phyloP scores from a whole-genome alignment of 2,113 vertebrate species.

The Felis catus region F.catus_Fca126_mat1.0 CM031416.1:40206001-40206500 shows the following conservation, averaged over 20 bases:
- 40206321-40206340: slow-evolving; percentile 80
- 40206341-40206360: slow-evolving; percentile 9
- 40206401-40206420: background rate
- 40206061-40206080: background rate
- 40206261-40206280: slow-evolving; percentile 87
- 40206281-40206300: slow-evolving; percentile 83
- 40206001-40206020: background rate
- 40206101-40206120: background rate
- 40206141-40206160: background rate
- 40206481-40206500: slow-evolving; percentile 47
- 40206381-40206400: background rate
- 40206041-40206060: background rate
- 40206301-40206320: slow-evolving; percentile 82
- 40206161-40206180: background rate
- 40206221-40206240: slow-evolving; percentile 87
- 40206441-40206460: background rate
- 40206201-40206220: slow-evolving; percentile 61
- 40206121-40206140: background rate
- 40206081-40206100: background rate
- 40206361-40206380: background rate
- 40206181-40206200: background rate
- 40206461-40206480: background rate
- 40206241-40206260: slow-evolving; percentile 85
- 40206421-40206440: background rate
- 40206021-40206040: background rate